Base-by-base conservation (phyloP, 2,888 invertebrate genomes). In the Athripsodes cinereus region DNA sequence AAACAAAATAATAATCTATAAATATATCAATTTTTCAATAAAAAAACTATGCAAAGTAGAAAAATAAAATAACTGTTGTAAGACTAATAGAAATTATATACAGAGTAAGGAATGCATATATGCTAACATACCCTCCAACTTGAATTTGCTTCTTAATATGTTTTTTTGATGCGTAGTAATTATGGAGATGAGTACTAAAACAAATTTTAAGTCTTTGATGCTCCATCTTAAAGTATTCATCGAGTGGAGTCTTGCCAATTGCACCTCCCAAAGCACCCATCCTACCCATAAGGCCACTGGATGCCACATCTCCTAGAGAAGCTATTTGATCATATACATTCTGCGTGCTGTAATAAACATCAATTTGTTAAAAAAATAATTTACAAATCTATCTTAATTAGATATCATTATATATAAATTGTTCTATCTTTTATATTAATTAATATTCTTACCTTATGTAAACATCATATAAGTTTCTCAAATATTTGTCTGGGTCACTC, bases 101-200 rank as follows among this genome's bases (percentile, higher is more conserved):
- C n/a, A n/a, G n/a, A n/a, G n/a, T n/a, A n/a, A n/a, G n/a, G n/a
- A n/a, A n/a, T n/a, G n/a, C n/a, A n/a, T n/a, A n/a, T n/a, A n/a
- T n/a, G n/a, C n/a, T n/a, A n/a, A n/a, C n/a, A n/a, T 70, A 88
- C 84, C 92, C 92, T 66, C 92, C 91, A 26, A 87, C 86, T 69
- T 92, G 92, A 40, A 96, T 85, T 68, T 90, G 91, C 68, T 92
- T 93, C 74, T 98, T 99, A 66, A 94, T 90, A 73, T 99, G 99
- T 66, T 91, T 91, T 71, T 94, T 94, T 26, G 89, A 88, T 46
- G 90, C 88, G 70, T 99, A 99, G 72, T 94, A 99, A 58, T 85
- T 82, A 58, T 88, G 87, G 35, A 98, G 76, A 61, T 91, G 85
- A 8, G 79, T 73, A 0, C 87, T 78, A 66, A 90, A 88, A 66